Evolutionary conservation across 2,888 invertebrate species (phyloP), one percentile per base, ranked within the genome.

Genomic region (Pandemis cinnamomeana): DNA sequence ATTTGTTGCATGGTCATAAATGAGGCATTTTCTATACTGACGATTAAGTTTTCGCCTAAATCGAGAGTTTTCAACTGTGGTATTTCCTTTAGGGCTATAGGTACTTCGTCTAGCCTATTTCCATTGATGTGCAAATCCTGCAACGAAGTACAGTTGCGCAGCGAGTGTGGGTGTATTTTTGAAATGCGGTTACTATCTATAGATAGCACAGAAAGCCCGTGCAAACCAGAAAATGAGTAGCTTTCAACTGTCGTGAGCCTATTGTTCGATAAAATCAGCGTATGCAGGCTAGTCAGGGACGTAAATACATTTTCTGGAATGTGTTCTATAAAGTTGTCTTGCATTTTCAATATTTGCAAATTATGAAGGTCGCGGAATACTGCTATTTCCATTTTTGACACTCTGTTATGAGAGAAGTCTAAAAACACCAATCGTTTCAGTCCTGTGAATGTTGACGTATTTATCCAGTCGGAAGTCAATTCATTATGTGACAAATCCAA

Each of bases 31-130:
- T 96, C 96, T 81, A 98, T 95, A 80, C 95, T 95, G 69, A 96
- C 95, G 82, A 98, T 97, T 84, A 96, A 96, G 91, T 98, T 98
- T 91, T 97, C 97, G 44, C 97, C 97, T 80, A 98, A 95, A 90
- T 98, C 97, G 77, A 98, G 93, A 27, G 97, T 96, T 89, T 96
- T 96, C 75, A 98, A 90, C 84, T 96, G 95, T 63, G 96, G 96
- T 80, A 97, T 96, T 87, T 96, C 96, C 85, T 95, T 95, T 67
- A 97, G 91, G 63, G 97, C 97, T 78, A 95, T 94, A 71, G 98
- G 98, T 76, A 98, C 96, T 85, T 95, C 95, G 80, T 95, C 95
- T 75, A 98, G 94, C 86, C 97, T 96, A 88, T 98, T 98, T 77
- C 97, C 97, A 89, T 97, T 97, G 79, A 98, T 95, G 90, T 97